Base-by-base conservation (phyloP, 2,888 invertebrate genomes). In the Standfussiana lucernea region DNA sequence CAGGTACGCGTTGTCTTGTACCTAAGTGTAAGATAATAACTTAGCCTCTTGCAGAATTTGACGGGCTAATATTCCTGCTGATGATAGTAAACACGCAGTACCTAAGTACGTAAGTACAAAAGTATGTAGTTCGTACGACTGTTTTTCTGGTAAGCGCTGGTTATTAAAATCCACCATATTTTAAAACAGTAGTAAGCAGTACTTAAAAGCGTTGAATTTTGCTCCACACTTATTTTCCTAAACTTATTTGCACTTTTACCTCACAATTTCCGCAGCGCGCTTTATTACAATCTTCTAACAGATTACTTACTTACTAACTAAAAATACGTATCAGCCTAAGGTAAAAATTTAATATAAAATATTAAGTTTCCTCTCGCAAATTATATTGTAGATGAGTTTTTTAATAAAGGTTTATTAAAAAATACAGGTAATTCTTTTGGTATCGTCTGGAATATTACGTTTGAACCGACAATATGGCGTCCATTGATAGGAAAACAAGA, bases 351-450 rank as follows among this genome's bases (percentile, higher is more conserved):
- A 81, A 85, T 88, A 86, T 79, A 76, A 79, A 79, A 65, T 85
- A 82, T 84, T 79, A 84, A 83, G 72, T 77, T 83, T 80, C 68
- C 67, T 80, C 67, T 59, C 67, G 47, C 67, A 82, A 85, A 85
- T 89, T 86, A 89, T 68, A 56, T 61, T 61, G 50, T 66, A 74
- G 77, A 79, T 85, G 73, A 88, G 79, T 50, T 80, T 88, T 90
- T 91, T 91, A 90, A 90, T 91, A 90, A 89, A 87, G 82, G 85
- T 86, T 88, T 89, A 89, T 91, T 87, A 90, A 89, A 89, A 87
- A 72, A 50, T 68, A 66, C 40, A 75, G 47, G 59, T 72, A 47
- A 64, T 53, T 83, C 84, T 78, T 66, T 77, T 32, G 64, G 62
- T 79, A 79, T 75, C 64, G 11, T 70, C 32, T 75, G 73, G 80